Conservation (phyloP, 2,888 invertebrate genomes). For the Cremastinae sp. region DNA sequence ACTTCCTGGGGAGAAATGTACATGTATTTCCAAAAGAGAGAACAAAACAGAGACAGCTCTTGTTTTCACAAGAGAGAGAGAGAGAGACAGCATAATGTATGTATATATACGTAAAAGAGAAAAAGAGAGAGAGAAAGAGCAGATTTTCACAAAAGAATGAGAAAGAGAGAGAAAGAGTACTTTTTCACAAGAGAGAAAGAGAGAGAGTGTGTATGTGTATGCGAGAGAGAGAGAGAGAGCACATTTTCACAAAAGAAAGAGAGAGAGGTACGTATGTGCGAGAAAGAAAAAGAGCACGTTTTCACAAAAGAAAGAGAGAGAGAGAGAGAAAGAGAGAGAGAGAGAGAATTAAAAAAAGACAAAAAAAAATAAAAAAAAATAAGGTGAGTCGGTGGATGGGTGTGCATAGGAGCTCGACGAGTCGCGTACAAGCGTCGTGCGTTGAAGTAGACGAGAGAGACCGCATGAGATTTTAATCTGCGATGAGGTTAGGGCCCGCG, state of each 20-base stretch:
- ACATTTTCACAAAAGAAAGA: too few species aligned
- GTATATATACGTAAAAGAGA: too few species aligned
- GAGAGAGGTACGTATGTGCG: too few species aligned
- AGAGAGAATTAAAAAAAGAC: too few species aligned
- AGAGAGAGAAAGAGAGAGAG: slow-evolving; percentile 42
- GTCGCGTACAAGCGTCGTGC: slow-evolving; percentile 57
- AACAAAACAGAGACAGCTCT: too few species aligned
- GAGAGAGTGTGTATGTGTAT: slow-evolving; percentile 37
- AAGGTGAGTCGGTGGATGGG: slow-evolving; percentile 55
- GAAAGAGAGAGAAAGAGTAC: slow-evolving; percentile 52
- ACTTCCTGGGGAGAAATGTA: not conserved
- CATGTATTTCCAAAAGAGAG: not conserved
- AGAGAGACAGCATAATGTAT: too few species aligned
- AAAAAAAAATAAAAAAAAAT: slow-evolving; percentile 62
- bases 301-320: slow-evolving; percentile 22
- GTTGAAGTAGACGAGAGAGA: slow-evolving; percentile 53
- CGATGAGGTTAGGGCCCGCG: slow-evolving; percentile 60
- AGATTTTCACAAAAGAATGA: too few species aligned
- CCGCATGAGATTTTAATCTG: slow-evolving; percentile 73
- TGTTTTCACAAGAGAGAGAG: slow-evolving; percentile 54
- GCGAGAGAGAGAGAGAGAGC: slow-evolving; percentile 52
- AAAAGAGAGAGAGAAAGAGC: slow-evolving; percentile 51
- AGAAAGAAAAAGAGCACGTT: too few species aligned
- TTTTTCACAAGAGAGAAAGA: slow-evolving; percentile 36
- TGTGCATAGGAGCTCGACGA: slow-evolving; percentile 51